phyloP scores from a whole-genome alignment of 2,888 invertebrate genomes.

The Rhaphigaster nebulosa region DNA sequence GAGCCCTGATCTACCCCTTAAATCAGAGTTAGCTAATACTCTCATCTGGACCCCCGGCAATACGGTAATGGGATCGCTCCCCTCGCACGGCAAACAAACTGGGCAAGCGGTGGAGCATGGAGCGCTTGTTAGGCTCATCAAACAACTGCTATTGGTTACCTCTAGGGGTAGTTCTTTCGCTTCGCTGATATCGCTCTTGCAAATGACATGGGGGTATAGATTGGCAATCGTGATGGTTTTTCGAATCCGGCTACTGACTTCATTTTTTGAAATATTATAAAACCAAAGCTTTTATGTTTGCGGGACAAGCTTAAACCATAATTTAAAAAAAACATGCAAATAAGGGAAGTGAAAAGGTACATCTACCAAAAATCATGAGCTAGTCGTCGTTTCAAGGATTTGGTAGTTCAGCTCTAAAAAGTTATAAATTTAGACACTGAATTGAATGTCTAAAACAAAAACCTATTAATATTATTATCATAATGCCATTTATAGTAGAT shows the following conservation, averaged over 20 bases:
- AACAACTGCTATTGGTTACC: slow-evolving; percentile 16
- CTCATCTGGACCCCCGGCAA: slow-evolving; percentile 7
- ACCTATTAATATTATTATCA: too few species aligned
- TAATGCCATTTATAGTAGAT: too few species aligned
- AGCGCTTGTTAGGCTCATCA: slow-evolving; percentile 8
- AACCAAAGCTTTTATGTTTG: too few species aligned
- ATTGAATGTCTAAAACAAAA: too few species aligned
- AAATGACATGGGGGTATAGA: background rate
- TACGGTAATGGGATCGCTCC: slow-evolving; percentile 14
- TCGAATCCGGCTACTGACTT: background rate
- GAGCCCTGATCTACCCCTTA: background rate
- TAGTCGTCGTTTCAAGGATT: too few species aligned
- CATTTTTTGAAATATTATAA: background rate
- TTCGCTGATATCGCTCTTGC: background rate
- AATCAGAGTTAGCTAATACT: slow-evolving; percentile 45
- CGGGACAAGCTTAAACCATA: too few species aligned
- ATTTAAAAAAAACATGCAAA: too few species aligned
- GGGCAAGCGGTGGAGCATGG: slow-evolving; percentile 10
- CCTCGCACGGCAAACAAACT: slow-evolving; percentile 7
- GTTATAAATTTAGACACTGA: too few species aligned
- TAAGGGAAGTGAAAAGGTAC: too few species aligned
- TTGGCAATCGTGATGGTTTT: background rate
- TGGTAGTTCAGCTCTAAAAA: too few species aligned
- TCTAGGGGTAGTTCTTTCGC: slow-evolving; percentile 14
- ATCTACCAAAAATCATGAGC: too few species aligned